Conservation (phyloP, 2,888 invertebrate species). For the Leptarthrus brevirostris region DNA sequence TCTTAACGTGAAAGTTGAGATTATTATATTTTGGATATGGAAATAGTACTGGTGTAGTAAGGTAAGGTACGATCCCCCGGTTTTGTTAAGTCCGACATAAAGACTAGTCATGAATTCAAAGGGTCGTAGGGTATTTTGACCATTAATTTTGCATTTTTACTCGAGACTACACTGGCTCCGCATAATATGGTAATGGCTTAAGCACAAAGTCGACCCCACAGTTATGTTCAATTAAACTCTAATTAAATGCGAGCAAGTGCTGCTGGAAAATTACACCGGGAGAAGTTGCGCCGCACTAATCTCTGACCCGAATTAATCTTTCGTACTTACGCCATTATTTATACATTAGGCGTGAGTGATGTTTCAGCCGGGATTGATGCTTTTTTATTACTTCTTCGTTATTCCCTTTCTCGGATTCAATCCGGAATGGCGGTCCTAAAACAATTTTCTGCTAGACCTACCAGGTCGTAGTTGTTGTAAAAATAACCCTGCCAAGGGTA, state of each 20-base stretch:
- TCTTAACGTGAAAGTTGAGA: no score
- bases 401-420: conserved; percentile 1
- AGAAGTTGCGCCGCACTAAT: background rate
- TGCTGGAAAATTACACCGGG: background rate
- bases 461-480: conserved; percentile 13
- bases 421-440: conserved; percentile 22
- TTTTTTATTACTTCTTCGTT: conserved; percentile 10
- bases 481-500: conserved; percentile 15
- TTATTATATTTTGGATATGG: no score
- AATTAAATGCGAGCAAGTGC: conserved; percentile 40
- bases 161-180: background rate
- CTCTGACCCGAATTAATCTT: conserved; percentile 36
- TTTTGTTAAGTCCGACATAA: conserved; percentile 5
- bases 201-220: background rate
- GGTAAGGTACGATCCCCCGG: background rate
- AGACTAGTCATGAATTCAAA: conserved; percentile 34
- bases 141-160: conserved; percentile 43
- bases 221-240: conserved; percentile 32
- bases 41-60: no score
- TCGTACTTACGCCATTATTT: conserved; percentile 35
- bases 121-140: conserved; percentile 28
- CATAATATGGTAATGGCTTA: conserved; percentile 22
- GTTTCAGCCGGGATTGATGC: conserved; percentile 4
- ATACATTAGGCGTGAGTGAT: conserved; percentile 38
- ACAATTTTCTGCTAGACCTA: conserved; percentile 25